These are phyloP conservation scores for Hypsopygia costalis DNA, from an alignment of 2,888 invertebrate genomes.

Conservation along the genomic window DNA sequence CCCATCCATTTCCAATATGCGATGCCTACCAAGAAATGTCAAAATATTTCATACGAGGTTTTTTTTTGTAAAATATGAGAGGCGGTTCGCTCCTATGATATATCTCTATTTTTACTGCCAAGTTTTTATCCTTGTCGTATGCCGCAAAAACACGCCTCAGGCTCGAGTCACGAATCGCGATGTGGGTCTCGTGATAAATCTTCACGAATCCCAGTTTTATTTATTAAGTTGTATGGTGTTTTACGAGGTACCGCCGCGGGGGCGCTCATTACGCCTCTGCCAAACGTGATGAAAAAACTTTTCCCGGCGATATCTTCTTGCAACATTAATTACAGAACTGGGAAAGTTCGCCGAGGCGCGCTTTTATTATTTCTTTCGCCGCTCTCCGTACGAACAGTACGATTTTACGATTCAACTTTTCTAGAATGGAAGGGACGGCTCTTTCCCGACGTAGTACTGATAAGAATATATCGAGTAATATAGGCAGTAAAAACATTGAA, in stretches of 20 bases:
- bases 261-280: constrained; percentile 68
- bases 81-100: constrained; percentile 54
- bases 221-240: constrained; percentile 78
- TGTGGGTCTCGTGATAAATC: constrained; percentile 70
- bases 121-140: constrained; percentile 37
- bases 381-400: constrained; percentile 33
- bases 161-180: constrained; percentile 61
- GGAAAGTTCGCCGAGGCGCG: constrained; percentile 43
- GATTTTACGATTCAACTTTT: constrained; percentile 63
- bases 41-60: constrained; percentile 66
- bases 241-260: constrained; percentile 71
- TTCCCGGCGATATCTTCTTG: constrained; percentile 67
- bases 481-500: constrained; percentile 66
- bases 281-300: constrained; percentile 75
- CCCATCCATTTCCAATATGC: constrained; percentile 29
- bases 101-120: constrained; percentile 57
- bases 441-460: constrained; percentile 50
- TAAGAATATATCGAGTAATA: constrained; percentile 69
- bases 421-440: constrained; percentile 48
- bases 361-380: constrained; percentile 50
- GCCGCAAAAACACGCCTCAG: constrained; percentile 54
- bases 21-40: constrained; percentile 67
- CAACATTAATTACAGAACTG: constrained; percentile 74
- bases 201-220: constrained; percentile 73
- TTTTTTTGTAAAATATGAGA: constrained; percentile 52